Evolutionary conservation across 37 sponge, comb jelly and placozoan genomes (phyloP).

Genomic region (Bolinopsis microptera): DNA sequence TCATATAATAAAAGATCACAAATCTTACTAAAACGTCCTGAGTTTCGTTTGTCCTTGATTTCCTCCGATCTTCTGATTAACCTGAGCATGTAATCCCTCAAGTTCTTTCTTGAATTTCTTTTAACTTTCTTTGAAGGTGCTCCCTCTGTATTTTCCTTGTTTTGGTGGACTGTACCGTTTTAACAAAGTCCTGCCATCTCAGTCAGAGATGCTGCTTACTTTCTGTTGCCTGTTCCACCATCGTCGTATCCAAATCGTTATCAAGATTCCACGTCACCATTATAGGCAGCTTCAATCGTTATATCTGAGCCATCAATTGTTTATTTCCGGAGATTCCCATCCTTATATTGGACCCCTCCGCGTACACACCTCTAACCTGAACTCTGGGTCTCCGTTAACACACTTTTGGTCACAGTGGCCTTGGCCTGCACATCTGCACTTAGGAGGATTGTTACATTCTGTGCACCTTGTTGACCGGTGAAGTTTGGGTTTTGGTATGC

Average conservation of each 20-base stretch:
- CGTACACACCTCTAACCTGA: background rate
- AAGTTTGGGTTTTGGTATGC: background rate
- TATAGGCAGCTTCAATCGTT: background rate
- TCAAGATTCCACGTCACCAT: too few species aligned
- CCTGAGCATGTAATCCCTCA: background rate
- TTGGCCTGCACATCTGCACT: background rate
- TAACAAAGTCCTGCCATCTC: conserved; percentile 57
- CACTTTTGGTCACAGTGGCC: background rate
- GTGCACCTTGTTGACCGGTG: background rate
- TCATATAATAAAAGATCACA: too few species aligned
- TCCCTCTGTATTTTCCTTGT: background rate
- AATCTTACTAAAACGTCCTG: too few species aligned
- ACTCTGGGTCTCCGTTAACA: background rate
- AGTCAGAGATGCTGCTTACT: too few species aligned
- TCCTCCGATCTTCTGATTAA: conserved; percentile 27
- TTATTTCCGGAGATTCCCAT: too few species aligned
- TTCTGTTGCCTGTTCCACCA: background rate
- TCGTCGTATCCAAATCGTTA: background rate
- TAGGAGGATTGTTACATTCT: background rate
- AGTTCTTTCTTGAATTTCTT: conserved; percentile 39
- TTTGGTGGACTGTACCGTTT: conserved; percentile 43
- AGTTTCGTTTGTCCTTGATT: conserved; percentile 37
- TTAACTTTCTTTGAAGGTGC: background rate
- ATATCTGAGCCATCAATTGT: too few species aligned
- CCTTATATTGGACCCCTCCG: too few species aligned